Evolutionary conservation across 2,888 invertebrate species (phyloP).

Genomic region (Spisula subtruncata): DNA sequence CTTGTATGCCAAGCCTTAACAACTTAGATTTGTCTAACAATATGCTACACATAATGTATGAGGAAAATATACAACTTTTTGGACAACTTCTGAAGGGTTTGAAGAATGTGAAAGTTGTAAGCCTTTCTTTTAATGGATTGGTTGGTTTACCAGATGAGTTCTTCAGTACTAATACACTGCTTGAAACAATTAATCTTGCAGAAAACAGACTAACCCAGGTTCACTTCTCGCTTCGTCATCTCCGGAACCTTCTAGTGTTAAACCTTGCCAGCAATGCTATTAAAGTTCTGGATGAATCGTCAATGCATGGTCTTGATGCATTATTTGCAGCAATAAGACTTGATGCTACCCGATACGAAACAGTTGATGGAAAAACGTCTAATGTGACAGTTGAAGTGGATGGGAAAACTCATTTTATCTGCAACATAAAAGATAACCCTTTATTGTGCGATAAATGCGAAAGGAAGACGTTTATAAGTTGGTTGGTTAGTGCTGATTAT

Average conservation of each 20-base stretch:
- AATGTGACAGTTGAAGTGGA: not conserved
- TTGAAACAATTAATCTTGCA: not conserved
- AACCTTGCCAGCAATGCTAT: not conserved
- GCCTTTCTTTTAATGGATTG: not conserved
- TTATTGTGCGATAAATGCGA: not conserved
- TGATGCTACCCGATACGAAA: not conserved
- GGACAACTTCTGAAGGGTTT: not conserved
- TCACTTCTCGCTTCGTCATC: no score
- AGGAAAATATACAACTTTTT: not conserved
- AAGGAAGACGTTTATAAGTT: not conserved
- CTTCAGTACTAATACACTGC: not conserved
- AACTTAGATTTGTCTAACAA: not conserved
- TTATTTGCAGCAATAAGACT: not conserved
- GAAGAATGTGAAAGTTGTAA: not conserved
- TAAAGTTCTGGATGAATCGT: not conserved
- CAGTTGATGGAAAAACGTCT: not conserved
- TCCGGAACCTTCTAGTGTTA: not conserved
- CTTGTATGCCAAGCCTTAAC: not conserved
- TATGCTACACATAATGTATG: not conserved
- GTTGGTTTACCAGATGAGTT: not conserved
- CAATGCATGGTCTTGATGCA: not conserved
- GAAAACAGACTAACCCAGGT: not conserved
- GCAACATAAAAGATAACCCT: not conserved
- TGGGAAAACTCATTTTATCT: no score
- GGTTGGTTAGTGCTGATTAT: not conserved